Percentiles rank a stretch among this genome's conserved stretches.
Evolutionary conservation across 2,797 vertebrate genomes (phyloP).

Genomic region (Phaenicophaeus curvirostris): DNA sequence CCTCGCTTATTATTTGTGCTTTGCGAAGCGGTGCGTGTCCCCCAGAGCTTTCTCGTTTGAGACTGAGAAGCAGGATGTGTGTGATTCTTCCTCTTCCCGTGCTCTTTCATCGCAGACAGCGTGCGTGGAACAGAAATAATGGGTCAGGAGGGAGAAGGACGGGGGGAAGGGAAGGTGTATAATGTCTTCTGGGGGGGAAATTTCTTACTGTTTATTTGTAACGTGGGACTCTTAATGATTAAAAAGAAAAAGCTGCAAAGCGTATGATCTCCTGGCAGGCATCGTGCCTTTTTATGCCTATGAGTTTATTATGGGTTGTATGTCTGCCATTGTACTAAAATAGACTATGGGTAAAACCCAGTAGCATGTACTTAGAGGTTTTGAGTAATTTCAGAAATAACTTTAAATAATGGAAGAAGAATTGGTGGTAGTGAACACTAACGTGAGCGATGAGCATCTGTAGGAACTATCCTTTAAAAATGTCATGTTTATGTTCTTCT

Average conservation of each 20-base stretch:
- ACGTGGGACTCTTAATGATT: neutral
- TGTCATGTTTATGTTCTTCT: neutral
- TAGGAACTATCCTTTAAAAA: neutral
- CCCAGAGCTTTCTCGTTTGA: neutral
- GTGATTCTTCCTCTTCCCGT: neutral
- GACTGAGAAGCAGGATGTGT: neutral
- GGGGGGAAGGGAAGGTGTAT: neutral
- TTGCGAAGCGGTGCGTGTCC: neutral
- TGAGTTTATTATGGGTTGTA: slow-evolving; percentile 4
- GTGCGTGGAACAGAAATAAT: neutral
- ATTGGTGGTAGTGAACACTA: neutral
- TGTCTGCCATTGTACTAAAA: neutral
- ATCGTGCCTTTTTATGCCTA: neutral
- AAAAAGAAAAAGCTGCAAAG: neutral
- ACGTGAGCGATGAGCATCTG: neutral
- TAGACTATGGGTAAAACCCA: neutral
- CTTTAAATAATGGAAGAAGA: neutral
- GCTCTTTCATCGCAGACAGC: neutral
- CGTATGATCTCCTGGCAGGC: neutral
- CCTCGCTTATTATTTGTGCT: neutral
- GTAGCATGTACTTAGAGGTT: neutral
- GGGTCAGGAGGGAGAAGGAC: neutral
- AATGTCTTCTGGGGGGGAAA: neutral
- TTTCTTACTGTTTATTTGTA: neutral
- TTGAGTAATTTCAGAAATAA: neutral